These are phyloP conservation scores for Mastomys coucha DNA, from an alignment of 2,113 vertebrate species.

Conservation along the genomic window DNA sequence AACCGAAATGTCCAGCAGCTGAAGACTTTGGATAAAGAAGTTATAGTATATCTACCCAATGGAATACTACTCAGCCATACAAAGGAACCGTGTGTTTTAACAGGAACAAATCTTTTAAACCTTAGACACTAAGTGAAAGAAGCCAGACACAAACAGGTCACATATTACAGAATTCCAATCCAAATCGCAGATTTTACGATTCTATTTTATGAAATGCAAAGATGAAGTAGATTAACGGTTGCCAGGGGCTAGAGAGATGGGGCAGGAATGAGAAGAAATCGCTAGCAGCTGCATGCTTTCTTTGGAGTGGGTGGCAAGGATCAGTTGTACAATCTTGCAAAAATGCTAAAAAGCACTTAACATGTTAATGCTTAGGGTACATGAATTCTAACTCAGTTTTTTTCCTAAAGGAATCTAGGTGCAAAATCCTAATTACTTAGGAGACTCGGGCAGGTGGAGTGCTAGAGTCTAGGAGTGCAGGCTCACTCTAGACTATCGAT, in stretches of 20 bases:
- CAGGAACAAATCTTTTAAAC: background rate
- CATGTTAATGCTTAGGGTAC: background rate
- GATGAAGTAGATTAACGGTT: background rate
- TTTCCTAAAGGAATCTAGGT: background rate
- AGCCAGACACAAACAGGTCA: background rate
- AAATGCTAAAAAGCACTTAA: background rate
- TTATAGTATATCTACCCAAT: too few species aligned
- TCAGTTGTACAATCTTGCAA: background rate
- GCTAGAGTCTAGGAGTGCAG: background rate
- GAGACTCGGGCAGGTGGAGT: background rate
- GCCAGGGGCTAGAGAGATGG: background rate
- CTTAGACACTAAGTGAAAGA: background rate
- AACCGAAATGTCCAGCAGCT: background rate
- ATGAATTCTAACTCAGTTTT: background rate
- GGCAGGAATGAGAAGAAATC: too few species aligned
- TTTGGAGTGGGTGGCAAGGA: background rate
- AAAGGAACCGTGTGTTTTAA: background rate
- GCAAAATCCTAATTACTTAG: background rate
- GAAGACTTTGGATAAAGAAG: background rate
- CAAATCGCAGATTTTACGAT: background rate
- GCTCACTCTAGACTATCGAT: background rate
- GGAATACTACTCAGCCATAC: background rate
- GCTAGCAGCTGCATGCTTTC: background rate
- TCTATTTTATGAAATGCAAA: background rate
- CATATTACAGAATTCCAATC: background rate